Evolutionary conservation across 2,113 vertebrate species (phyloP).

Genomic region (Elaphurus davidianus): DNA sequence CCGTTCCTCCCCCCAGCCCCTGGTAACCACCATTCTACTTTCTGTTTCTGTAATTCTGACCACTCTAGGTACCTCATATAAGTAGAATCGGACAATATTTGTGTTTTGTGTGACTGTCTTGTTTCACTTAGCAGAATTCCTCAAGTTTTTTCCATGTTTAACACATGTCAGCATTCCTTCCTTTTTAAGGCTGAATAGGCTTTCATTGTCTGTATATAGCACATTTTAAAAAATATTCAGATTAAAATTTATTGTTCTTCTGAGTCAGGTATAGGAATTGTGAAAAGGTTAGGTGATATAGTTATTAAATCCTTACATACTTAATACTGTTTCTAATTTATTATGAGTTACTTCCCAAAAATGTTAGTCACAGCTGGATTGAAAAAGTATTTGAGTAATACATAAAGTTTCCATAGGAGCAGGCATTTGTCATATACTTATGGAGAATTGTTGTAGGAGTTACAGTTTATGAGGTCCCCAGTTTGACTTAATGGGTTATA

Average conservation of each 20-base stretch:
- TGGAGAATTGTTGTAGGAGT: not conserved
- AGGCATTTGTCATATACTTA: not conserved
- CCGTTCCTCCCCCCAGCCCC: too few relatives aligned
- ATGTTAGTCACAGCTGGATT: not conserved
- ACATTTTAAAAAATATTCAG: not conserved
- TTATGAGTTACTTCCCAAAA: not conserved
- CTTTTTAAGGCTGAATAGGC: not conserved
- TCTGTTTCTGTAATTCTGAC: not conserved
- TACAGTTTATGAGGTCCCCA: not conserved
- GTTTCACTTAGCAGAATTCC: not conserved
- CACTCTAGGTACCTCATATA: not conserved
- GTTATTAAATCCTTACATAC: not conserved
- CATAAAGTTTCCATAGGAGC: not conserved
- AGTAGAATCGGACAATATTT: not conserved
- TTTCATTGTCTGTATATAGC: not conserved
- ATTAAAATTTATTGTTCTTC: not conserved
- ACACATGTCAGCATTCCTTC: not conserved
- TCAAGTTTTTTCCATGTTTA: not conserved
- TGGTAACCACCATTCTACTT: not conserved
- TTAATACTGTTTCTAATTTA: not conserved
- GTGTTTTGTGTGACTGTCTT: not conserved
- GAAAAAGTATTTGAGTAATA: not conserved
- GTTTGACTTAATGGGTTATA: not conserved
- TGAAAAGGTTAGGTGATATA: not conserved
- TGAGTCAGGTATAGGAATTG: not conserved